A percentile compares a stretch with the other conserved stretches of the same genome.
phyloP scores from a whole-genome alignment of 2,113 vertebrate species.

The Ardeotis arabs region DNA sequence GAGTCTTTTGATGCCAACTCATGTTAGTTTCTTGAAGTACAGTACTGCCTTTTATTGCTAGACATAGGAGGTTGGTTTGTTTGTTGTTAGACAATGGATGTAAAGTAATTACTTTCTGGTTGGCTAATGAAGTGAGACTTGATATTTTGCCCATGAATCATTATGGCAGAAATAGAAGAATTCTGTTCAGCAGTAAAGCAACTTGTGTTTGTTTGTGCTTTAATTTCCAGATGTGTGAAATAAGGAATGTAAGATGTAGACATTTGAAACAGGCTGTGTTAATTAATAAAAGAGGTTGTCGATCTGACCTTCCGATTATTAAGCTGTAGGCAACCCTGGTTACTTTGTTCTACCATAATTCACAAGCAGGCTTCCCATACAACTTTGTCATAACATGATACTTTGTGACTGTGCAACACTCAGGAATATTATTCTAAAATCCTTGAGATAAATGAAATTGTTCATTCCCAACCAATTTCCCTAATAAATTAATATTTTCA shows the following conservation, averaged over 20 bases:
- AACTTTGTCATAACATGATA: background rate
- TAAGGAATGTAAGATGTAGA: background rate
- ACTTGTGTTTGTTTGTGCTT: background rate
- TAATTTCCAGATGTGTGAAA: background rate
- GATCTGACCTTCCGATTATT: background rate
- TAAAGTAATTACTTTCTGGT: background rate
- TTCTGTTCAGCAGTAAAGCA: background rate
- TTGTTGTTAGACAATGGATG: background rate
- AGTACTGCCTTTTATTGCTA: background rate
- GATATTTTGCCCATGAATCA: background rate
- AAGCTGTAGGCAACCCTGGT: background rate
- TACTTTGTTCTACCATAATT: background rate
- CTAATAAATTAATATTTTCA: background rate
- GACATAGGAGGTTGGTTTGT: background rate
- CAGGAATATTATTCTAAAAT: background rate
- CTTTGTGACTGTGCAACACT: background rate
- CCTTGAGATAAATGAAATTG: background rate
- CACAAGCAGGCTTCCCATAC: background rate
- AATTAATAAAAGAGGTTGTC: background rate
- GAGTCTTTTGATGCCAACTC: background rate
- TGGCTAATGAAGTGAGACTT: background rate
- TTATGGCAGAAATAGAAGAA: background rate
- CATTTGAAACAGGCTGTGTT: background rate
- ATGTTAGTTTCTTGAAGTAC: background rate
- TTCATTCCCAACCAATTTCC: background rate